Percentiles rank a stretch among this genome's conserved stretches.
Conservation (phyloP, 2,888 invertebrate genomes). For the Hylaea fasciaria region DNA sequence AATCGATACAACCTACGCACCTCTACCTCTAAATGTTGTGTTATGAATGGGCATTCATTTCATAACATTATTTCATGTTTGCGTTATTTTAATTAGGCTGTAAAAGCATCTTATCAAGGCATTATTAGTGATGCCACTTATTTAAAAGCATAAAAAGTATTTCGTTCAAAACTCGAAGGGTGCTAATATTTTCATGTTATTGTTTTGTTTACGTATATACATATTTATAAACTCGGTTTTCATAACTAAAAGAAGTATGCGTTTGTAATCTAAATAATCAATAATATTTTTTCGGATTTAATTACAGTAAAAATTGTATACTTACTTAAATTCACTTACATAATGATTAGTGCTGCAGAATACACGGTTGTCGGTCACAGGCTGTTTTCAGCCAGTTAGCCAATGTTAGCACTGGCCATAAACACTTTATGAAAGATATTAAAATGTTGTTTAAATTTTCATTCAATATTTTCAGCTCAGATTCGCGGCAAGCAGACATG, state of each 20-base stretch:
- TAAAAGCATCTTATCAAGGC: background rate
- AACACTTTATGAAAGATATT: constrained; percentile 1
- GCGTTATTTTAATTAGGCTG: too few species aligned
- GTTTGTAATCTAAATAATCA: constrained; percentile 24
- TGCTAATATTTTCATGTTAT: background rate
- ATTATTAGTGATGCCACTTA: background rate
- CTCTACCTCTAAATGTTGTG: constrained; percentile 18
- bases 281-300: constrained; percentile 1
- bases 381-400: constrained; percentile 5
- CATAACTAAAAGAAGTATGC: background rate
- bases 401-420: constrained; percentile 11
- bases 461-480: constrained; percentile 49
- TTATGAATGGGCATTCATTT: constrained; percentile 2
- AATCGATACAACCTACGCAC: constrained; percentile 40
- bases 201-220: background rate
- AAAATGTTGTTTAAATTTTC: constrained; percentile 12
- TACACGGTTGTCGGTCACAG: constrained; percentile 5
- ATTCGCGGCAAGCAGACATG: constrained; percentile 61
- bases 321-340: constrained; percentile 13
- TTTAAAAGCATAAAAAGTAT: background rate
- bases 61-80: background rate
- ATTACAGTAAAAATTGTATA: background rate
- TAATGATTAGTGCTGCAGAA: background rate
- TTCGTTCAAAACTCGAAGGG: background rate
- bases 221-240: background rate